Conservation (phyloP, 2,113 vertebrate genomes). For the Abramis brama region DNA sequence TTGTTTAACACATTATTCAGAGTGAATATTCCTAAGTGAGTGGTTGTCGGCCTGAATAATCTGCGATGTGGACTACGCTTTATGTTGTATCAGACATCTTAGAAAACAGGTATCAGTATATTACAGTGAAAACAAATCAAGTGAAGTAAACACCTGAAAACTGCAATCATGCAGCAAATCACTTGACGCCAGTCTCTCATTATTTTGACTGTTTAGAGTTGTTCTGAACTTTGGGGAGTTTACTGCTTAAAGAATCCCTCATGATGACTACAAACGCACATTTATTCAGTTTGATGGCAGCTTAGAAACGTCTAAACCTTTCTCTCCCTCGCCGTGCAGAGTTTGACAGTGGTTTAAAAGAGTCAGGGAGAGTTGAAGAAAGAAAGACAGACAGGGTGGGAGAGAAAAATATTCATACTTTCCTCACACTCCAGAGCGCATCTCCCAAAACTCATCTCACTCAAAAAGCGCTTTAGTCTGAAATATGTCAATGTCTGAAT, state of each 20-base stretch:
- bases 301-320: slow-evolving; percentile 26
- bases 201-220: slow-evolving; percentile 5
- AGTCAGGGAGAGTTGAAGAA: slow-evolving; percentile 6
- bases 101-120: not conserved
- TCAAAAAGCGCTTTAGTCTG: slow-evolving; percentile 59
- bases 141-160: not conserved
- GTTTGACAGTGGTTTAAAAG: slow-evolving; percentile 28
- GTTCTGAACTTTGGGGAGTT: slow-evolving; percentile 10
- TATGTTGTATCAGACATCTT: not conserved
- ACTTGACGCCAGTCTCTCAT: not conserved
- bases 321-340: slow-evolving; percentile 3
- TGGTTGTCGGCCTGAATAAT: not conserved
- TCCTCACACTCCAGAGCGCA: slow-evolving; percentile 22
- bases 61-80: not conserved
- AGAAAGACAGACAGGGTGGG: slow-evolving; percentile 5
- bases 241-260: slow-evolving; percentile 31
- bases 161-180: not conserved
- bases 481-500: slow-evolving; percentile 58
- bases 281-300: slow-evolving; percentile 28
- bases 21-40: not conserved
- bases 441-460: slow-evolving; percentile 56
- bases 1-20: not conserved
- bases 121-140: not conserved
- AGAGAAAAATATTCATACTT: slow-evolving; percentile 20
- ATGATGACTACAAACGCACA: slow-evolving; percentile 30